Evolutionary conservation across 2,797 vertebrate species (phyloP).

Genomic region (Telmatherina bonti): DNA sequence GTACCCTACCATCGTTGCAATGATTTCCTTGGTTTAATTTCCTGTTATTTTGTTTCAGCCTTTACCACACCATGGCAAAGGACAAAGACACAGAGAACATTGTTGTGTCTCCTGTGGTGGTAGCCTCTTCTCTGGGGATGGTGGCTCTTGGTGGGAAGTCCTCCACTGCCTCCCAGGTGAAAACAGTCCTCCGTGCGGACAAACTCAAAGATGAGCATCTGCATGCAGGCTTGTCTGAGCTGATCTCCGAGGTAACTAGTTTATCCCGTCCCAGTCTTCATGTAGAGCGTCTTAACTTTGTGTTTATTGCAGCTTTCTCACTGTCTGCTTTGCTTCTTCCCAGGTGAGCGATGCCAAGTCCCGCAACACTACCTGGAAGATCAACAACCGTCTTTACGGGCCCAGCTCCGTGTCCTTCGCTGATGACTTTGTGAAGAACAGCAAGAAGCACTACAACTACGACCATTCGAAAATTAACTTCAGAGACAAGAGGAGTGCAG

Average conservation of each 20-base stretch:
- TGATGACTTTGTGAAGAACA: constrained; percentile 93
- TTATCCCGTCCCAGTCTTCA: neutral
- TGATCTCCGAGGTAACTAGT: constrained; percentile 83
- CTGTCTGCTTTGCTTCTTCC: neutral
- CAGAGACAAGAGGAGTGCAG: constrained; percentile 92
- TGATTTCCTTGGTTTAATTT: neutral
- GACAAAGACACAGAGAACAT: constrained; percentile 95
- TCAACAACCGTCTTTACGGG: constrained; percentile 92
- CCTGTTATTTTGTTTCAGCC: constrained; percentile 69
- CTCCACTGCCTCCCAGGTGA: constrained; percentile 91
- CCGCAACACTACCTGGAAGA: constrained; percentile 96
- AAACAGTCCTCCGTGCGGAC: constrained; percentile 89
- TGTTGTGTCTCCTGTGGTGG: constrained; percentile 93
- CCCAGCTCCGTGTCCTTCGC: constrained; percentile 92
- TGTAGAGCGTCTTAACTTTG: neutral
- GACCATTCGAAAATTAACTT: constrained; percentile 98
- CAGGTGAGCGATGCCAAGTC: constrained; percentile 88
- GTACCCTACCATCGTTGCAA: neutral
- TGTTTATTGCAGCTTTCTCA: neutral
- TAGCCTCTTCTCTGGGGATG: constrained; percentile 94
- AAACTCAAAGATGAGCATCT: constrained; percentile 91
- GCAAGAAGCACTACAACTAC: constrained; percentile 96
- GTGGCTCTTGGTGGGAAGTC: constrained; percentile 92
- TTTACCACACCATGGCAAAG: constrained; percentile 94
- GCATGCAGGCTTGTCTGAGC: constrained; percentile 91